Evolutionary conservation across 92 coral and sea anemone genomes (phyloP), one percentile per base, ranked within the genome.

Genomic region (Scolanthus callimorphus): DNA sequence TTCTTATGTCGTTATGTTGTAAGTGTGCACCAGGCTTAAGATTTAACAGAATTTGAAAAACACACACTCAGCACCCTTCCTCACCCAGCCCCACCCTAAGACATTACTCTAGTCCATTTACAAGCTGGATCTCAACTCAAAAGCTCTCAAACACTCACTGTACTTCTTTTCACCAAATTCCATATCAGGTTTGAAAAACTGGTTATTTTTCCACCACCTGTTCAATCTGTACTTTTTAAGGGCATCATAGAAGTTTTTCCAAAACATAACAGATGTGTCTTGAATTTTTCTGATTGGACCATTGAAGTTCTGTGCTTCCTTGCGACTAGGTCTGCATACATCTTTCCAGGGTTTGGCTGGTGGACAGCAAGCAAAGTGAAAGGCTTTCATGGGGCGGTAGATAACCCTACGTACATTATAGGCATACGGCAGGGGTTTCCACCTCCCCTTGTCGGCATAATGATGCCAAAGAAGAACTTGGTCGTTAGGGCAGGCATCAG

Each of bases 281-380:
- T 63, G 55, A 11, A 69, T 29, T 31, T 52, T 31, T 11, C 59
- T 44, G 19, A 83, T 60, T 20, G 89, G 91, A 17, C 78, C 67
- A 26, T 63, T 53, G 60, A 60, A 91, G 13, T 59, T 57, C 12
- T 46, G 57, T 29, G 91, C 95, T 59, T 91, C 97, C 26, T 50
- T 45, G 31, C 91, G 62, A 49, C 96, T 83, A 9, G 96, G 82
- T 3, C 91, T 77, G 12, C 86, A 86, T 1, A 55, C 27, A 10
- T 59, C 57, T 6, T 57, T 59, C 97, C 97, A 91, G 6, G 97
- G 97, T 53, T 91, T 91, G 2, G 81, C 79, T 1, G 81, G 83
- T 3, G 71, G 81, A 31, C 80, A 78, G 45, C 78, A 55, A 23
- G 78, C 74, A 31, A 82, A 82, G 53, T 82, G 89, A 34, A 48